Conservation (phyloP, 2,888 invertebrate genomes). For the Eumerus sabulonum region DNA sequence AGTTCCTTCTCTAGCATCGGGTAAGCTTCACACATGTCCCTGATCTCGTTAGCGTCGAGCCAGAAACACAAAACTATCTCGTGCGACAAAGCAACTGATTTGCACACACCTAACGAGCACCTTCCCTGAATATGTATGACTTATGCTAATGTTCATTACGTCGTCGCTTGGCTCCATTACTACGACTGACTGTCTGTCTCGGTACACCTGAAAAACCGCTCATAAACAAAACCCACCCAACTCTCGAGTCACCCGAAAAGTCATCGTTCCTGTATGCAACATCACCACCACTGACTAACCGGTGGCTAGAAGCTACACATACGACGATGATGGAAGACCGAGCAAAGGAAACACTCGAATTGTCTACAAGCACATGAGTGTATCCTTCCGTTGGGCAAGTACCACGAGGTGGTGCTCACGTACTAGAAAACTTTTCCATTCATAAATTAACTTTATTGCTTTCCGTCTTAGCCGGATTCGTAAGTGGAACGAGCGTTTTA, state of each 20-base stretch:
- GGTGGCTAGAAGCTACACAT: no score
- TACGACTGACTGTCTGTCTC: constrained; percentile 5
- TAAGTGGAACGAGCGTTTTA: constrained; percentile 54
- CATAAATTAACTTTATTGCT: constrained; percentile 68
- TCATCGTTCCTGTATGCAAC: background rate
- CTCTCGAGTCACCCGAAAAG: constrained; percentile 26
- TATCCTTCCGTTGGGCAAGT: no score
- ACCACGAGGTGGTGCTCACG: constrained; percentile 34
- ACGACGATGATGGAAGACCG: no score
- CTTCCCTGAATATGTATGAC: constrained; percentile 61
- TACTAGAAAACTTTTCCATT: constrained; percentile 47
- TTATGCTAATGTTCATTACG: constrained; percentile 64
- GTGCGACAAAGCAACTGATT: constrained; percentile 37
- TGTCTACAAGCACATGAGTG: no score
- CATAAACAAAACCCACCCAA: constrained; percentile 31
- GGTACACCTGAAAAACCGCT: constrained; percentile 17
- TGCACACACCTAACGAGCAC: constrained; percentile 46
- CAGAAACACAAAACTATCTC: constrained; percentile 15
- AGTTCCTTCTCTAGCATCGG: background rate
- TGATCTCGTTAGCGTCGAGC: constrained; percentile 35
- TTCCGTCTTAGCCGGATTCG: constrained; percentile 32
- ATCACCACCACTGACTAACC: background rate
- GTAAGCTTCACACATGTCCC: constrained; percentile 22
- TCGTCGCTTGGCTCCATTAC: constrained; percentile 12
- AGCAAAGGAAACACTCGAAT: no score